Base-by-base conservation (phyloP, 2,888 invertebrate genomes). In the Oligia latruncula region DNA sequence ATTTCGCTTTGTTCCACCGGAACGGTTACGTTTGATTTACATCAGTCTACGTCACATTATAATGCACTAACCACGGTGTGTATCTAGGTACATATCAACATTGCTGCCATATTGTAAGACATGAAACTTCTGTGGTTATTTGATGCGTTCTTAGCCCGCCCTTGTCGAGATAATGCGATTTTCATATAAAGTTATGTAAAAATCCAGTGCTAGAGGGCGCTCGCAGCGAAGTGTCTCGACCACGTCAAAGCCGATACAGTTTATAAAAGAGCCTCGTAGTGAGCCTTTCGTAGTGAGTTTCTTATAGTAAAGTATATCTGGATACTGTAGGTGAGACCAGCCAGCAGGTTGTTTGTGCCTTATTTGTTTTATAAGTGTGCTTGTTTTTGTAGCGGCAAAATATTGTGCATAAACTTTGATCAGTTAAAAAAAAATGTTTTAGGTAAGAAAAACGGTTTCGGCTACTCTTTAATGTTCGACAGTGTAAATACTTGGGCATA, bases 181-280 rank as follows among this genome's bases (percentile, higher is more conserved):
- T 93, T 92, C 92, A 92, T 92, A 93, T 89, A 93, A 91, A 92
- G 90, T 92, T 93, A 94, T 93, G 94, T 92, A 93, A 94, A 93
- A 92, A 90, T 82, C 85, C 77, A 68, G 80, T 86, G 84, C 84
- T 85, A 88, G 84, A 90, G 88, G 83, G 84, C 86, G 90, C 90
- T 92, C 91, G 92, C 91, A 91, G 86, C 85, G 85, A 86, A 87
- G 87, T 85, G 80, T 75, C 74, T 74, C 70, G 83, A 60, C 77
- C 82, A 82, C 73, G 71, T 73, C 87, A 87, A 87, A 89, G 87
- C 86, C 87, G 83, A 88, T 88, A 87, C 87, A 82, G 86, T 88
- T 88, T 89, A 85, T 86, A 89, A 29, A 29, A 86, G 87, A 89
- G 83, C 78, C 83, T 88, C 80, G 55, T 66, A 23, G 71, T 79